Base-by-base conservation (phyloP, 2,797 vertebrate species). In the Australoheros facetus region DNA sequence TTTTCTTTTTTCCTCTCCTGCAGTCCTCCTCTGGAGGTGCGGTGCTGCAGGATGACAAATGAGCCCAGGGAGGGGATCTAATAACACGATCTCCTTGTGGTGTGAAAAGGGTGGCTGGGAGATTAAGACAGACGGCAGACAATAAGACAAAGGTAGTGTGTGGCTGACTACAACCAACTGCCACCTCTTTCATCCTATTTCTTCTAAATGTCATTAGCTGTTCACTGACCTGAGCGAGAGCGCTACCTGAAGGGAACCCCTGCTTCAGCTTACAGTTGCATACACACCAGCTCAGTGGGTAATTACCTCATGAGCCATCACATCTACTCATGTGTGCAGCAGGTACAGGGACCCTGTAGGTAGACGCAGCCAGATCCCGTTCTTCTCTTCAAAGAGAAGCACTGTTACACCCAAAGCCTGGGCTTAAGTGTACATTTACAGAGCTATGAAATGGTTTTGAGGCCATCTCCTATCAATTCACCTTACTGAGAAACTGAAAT, bases 161-260 rank as follows among this genome's bases (percentile, higher is more conserved):
- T 78, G 39, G 84, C 85, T 79, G 89, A 92, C 92, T 92, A 88
- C 88, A 92, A 90, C 92, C 91, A 90, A 91, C 83, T 87, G 87
- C 85, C 91, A 80, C 79, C 88, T 89, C 91, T 95, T 93, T 94
- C 88, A 92, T 92, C 83, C 92, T 72, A 81, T 91, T 88, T 88
- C 89, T 84, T 92, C 89, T 91, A 93, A 93, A 93, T 94, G 92
- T 92, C 91, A 93, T 95, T 93, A 94, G 92, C 87, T 94, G 89
- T 77, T 92, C 87, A 85, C 90, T 93, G 93, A 93, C 93, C 92
- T 79, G 88, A 89, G 91, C 56, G 1, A 73, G 75, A 85, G 80
- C 71, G 88, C 88, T 89, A 92, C 92, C 89, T 91, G 88, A 92
- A 82, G 91, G 89, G 92, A 93, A 88, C 86, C 91, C 89, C 89